These are phyloP conservation scores for Rhysida immarginata DNA, from an alignment of 1,140 invertebrate genomes.

Conservation along the genomic window DNA sequence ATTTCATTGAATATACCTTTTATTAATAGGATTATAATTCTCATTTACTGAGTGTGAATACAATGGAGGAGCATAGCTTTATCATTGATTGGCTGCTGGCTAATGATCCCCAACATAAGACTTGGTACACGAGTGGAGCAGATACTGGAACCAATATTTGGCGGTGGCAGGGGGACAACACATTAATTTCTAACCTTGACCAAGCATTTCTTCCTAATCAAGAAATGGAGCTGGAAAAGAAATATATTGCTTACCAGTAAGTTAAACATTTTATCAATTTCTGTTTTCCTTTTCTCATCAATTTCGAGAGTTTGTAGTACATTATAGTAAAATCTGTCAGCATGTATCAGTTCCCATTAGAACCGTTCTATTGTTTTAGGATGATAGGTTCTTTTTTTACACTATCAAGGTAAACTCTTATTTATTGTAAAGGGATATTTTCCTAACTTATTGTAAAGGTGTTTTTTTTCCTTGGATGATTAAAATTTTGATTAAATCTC, in stretches of 20 bases:
- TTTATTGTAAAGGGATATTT: too few relatives aligned
- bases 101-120: slow-evolving; percentile 65
- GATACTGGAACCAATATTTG: slow-evolving; percentile 57
- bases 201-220: slow-evolving; percentile 57
- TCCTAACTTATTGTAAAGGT: too few relatives aligned
- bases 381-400: too few relatives aligned
- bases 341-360: too few relatives aligned
- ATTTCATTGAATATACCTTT: too few relatives aligned
- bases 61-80: slow-evolving; percentile 71
- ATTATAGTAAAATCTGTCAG: too few relatives aligned
- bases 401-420: too few relatives aligned
- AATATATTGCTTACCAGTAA: slow-evolving; percentile 43
- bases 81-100: slow-evolving; percentile 56
- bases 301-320: too few relatives aligned
- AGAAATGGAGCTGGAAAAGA: slow-evolving; percentile 31
- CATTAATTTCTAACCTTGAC: slow-evolving; percentile 57
- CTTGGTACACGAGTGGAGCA: slow-evolving; percentile 68
- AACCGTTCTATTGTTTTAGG: too few relatives aligned
- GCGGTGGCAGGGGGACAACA: slow-evolving; percentile 66
- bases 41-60: slow-evolving; percentile 62
- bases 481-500: too few relatives aligned
- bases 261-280: slow-evolving; percentile 8
- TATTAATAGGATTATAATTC: slow-evolving; percentile 46
- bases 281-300: neutral
- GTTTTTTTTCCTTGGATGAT: too few relatives aligned